A percentile compares a stretch with the other conserved stretches of the same genome.
Evolutionary conservation across 2,888 invertebrate species (phyloP).

Genomic region (Eustalomyia histrio): DNA sequence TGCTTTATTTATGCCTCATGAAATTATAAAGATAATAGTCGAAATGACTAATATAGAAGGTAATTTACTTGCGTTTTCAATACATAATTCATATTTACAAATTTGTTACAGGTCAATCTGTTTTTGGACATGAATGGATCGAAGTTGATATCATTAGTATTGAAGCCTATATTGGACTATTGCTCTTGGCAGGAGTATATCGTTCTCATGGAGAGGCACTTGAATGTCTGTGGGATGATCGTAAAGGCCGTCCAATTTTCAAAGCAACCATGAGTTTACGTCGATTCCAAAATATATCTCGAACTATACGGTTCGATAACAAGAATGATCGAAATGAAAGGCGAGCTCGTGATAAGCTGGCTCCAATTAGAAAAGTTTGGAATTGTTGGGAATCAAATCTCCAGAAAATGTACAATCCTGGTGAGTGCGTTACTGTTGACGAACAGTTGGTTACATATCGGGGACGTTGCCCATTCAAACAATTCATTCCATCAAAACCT

Average conservation of each 20-base stretch:
- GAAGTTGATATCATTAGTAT: background rate
- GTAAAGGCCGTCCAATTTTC: background rate
- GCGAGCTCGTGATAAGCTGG: too few species aligned
- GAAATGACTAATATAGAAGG: too few species aligned
- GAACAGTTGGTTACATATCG: constrained; percentile 12
- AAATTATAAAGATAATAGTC: too few species aligned
- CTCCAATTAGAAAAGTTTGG: background rate
- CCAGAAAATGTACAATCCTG: constrained; percentile 30
- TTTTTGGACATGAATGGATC: constrained; percentile 3
- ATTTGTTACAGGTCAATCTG: background rate
- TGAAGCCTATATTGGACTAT: background rate
- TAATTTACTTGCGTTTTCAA: too few species aligned
- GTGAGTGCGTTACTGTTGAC: background rate
- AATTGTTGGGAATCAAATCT: background rate
- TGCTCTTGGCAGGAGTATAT: constrained; percentile 9
- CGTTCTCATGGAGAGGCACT: background rate
- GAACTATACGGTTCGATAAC: too few species aligned
- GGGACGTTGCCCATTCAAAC: constrained; percentile 12
- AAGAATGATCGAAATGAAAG: too few species aligned
- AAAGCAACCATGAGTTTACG: background rate
- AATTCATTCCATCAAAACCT: constrained; percentile 10
- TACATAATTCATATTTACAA: too few species aligned
- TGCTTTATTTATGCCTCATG: too few species aligned
- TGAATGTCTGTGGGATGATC: background rate
- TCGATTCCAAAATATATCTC: background rate